A percentile compares a stretch with the other conserved stretches of the same genome.
phyloP scores from a whole-genome alignment of 1,140 invertebrate genomes.

The Nomia melanderi region DNA sequence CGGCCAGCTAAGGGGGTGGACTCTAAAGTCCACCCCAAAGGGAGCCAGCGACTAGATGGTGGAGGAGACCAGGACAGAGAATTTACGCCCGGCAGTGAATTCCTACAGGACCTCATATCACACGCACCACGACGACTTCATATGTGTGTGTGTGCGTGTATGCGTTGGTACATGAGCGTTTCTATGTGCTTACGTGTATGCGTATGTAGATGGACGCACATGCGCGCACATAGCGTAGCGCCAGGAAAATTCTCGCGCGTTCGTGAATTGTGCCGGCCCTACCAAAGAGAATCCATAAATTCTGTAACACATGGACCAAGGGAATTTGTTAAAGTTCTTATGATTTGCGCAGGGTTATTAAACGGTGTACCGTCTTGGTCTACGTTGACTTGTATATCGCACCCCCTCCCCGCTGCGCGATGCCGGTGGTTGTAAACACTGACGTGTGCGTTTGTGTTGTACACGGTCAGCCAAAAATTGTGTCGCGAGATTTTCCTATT shows the following conservation, averaged over 20 bases:
- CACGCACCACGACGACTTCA: conserved; percentile 19
- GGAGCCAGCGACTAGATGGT: conserved; percentile 58
- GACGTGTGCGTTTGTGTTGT: neutral
- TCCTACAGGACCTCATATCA: conserved; percentile 75
- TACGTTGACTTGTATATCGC: neutral
- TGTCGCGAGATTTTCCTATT: conserved; percentile 7
- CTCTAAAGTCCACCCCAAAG: conserved; percentile 78
- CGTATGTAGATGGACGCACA: conserved; percentile 19
- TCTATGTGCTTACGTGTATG: neutral
- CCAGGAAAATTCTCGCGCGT: conserved; percentile 26
- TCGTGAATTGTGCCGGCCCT: conserved; percentile 15
- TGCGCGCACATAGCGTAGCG: neutral
- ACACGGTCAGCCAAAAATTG: neutral
- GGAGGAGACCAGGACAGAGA: conserved; percentile 47
- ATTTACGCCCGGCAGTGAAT: conserved; percentile 76
- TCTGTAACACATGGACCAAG: conserved; percentile 20
- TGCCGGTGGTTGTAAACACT: neutral
- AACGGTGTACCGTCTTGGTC: neutral
- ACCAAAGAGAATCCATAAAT: conserved; percentile 38
- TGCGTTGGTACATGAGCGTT: neutral
- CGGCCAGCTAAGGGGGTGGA: conserved; percentile 66
- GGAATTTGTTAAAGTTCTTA: conserved; percentile 24
- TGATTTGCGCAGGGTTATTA: conserved; percentile 34
- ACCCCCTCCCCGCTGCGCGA: neutral
- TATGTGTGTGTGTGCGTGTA: neutral